A percentile compares a stretch with the other conserved stretches of the same genome.
phyloP scores from a whole-genome alignment of 2,888 invertebrate genomes.

The Drosophila meridionalis region DNA sequence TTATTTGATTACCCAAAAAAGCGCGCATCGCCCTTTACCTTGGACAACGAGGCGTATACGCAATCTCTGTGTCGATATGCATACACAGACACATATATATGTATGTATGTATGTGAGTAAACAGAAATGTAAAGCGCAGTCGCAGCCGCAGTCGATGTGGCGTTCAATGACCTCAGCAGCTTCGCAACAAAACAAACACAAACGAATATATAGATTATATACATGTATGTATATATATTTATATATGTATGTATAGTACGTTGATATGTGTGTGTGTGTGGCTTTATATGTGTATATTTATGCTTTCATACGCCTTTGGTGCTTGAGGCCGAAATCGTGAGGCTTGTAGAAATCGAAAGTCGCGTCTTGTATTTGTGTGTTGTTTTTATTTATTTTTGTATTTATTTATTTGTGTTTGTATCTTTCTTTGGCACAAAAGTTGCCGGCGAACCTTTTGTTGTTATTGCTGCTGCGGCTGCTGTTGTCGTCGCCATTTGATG shows the following conservation, averaged over 20 bases:
- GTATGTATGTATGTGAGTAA: not conserved
- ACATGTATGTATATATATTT: constrained; percentile 3
- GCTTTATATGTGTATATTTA: constrained; percentile 10
- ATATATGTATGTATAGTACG: not conserved
- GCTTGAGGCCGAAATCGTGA: constrained; percentile 66
- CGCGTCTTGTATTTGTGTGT: constrained; percentile 47
- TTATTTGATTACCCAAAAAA: constrained; percentile 18
- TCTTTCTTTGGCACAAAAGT: constrained; percentile 61
- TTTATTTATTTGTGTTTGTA: constrained; percentile 34
- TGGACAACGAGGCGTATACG: constrained; percentile 58
- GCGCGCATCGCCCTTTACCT: constrained; percentile 50
- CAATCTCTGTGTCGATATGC: constrained; percentile 44
- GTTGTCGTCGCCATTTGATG: constrained; percentile 63
- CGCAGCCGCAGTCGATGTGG: constrained; percentile 33
- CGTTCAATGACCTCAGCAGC: constrained; percentile 59
- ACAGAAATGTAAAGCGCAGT: constrained; percentile 22
- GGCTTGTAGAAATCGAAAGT: constrained; percentile 74
- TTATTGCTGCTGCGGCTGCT: constrained; percentile 28
- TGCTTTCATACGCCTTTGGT: constrained; percentile 54
- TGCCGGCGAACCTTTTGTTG: constrained; percentile 12
- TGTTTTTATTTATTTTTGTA: not conserved
- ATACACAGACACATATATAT: not conserved
- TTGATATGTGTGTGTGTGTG: constrained; percentile 8
- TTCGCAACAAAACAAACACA: constrained; percentile 30
- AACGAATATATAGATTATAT: constrained; percentile 1